Evolutionary conservation across 2,888 invertebrate genomes (phyloP), one percentile per base, ranked within the genome.

Genomic region (Ashinkailepas kermadecensis): DNA sequence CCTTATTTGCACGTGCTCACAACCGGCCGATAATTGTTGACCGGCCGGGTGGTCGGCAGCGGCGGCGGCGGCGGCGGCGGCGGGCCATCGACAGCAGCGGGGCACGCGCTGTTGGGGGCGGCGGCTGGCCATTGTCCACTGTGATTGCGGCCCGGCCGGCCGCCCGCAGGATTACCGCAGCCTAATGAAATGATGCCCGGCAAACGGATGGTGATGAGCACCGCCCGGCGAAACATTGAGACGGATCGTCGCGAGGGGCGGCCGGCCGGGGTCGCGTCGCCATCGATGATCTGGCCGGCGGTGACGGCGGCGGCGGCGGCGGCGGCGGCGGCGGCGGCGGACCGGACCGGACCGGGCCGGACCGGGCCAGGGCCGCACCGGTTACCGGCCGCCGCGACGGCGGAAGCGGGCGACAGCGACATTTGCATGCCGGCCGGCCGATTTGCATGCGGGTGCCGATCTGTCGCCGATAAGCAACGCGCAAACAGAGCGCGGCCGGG

Each of bases 161-260:
- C 74, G 74, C 74, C 74, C 54, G 74, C 56, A 56, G 10, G 74
- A 74, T 74, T 74, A 74, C 56, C 74, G 74, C 6, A 0, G 23
- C 3, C 67, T 74, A 74, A 74, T 74, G 74, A 74, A 74, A 74
- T 74, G 74, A 74, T 74, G 74, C 10, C 56, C 74, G 56, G 54
- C 54, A 74, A 74, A 56, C 74, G 74, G 74, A 56, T 54, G 74
- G 56, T 56, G 74, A 56, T 56, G 74, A 74, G 74, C 54, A 56
- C 21, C 74, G 21, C 74, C 74, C 74, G 74, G 21, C 21, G 56
- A 56, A 74, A 54, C 74, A 74, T 74, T 54, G 74, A 74, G 74
- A 74, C 56, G 56, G 74, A 74, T 74, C 74, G 74, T 1, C 74
- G 62, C 62, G 39, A 39, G 39, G 39, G 39, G 39, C 39, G 39